Evolutionary conservation across 2,113 vertebrate species (phyloP), one percentile per base, ranked within the genome.

Genomic region (Muntiacus muntjak): DNA sequence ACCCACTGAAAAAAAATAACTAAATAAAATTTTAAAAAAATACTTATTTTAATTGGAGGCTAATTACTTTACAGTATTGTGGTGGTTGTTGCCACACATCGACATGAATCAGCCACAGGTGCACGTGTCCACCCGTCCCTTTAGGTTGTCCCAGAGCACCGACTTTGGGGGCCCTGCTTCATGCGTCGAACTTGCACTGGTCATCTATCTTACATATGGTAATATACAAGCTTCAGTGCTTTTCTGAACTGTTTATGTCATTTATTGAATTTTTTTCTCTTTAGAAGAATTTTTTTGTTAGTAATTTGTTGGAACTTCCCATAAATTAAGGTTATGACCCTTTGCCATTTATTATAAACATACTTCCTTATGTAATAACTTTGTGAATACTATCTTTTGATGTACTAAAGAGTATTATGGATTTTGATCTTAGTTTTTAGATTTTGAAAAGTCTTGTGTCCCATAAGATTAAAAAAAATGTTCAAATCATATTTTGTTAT

Each of bases 121-220:
- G 57, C 26, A 58, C 57, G 23, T 58, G 57, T 26, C 57, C 47
- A 50, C 47, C 47, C 12, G 12, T 40, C 19, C 67, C 19, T 71
- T 3, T 23, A 12, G 67, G 67, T 71, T 71, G 67, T 71, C n/a
- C 19, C n/a, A 40, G 67, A 12, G n/a, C n/a, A 71, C n/a, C 0
- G 2, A 23, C n/a, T 36, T 36, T 71, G 19, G 36, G 19, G 23
- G n/a, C n/a, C 67, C 10, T 71, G 67, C n/a, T 40, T 71, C n/a
- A 12, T 71, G n/a, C 0, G 0, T 40, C 0, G 0, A 71, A 6
- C 19, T 36, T 71, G n/a, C 19, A 6, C 5, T 40, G 67, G n/a
- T 36, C 67, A 3, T 40, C n/a, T 71, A 23, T 71, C 21, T 71
- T 23, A 71, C 64, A 71, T 71, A 23, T 36, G n/a, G 64, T 11